Conservation (phyloP, 2,888 invertebrate genomes). For the Aspidapion aeneum region DNA sequence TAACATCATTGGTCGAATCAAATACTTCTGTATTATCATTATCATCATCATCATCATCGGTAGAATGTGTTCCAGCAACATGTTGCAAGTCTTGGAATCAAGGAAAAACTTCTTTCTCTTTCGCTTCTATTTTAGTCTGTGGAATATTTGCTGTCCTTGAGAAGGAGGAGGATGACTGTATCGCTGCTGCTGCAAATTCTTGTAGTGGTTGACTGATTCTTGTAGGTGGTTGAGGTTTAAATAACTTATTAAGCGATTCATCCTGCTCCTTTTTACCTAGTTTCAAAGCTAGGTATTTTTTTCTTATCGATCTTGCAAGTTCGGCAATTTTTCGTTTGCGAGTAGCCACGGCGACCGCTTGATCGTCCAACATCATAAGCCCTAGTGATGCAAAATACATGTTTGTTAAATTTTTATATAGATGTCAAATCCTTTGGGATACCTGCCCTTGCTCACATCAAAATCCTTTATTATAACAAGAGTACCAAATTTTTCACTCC, state of each 20-base stretch:
- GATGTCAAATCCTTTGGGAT: background rate
- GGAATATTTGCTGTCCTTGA: no score
- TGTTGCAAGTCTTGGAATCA: background rate
- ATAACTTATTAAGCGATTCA: background rate
- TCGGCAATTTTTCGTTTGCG: conserved; percentile 1
- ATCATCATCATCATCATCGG: conserved; percentile 1
- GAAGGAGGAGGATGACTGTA: no score
- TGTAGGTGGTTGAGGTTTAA: no score
- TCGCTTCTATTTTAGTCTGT: no score
- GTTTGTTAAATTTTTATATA: conserved; percentile 1
- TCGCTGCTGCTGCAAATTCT: no score
- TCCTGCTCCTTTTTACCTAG: background rate
- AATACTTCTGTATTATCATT: background rate
- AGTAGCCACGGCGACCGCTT: background rate
- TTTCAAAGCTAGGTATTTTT: conserved; percentile 1
- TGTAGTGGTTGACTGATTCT: background rate
- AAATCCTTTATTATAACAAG: background rate
- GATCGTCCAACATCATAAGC: background rate
- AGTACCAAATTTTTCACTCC: conserved; percentile 22
- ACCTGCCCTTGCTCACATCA: background rate
- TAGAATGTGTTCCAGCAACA: background rate
- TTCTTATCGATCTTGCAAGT: background rate
- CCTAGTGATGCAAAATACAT: no score
- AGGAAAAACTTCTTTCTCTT: no score
- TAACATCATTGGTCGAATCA: background rate